phyloP scores from a whole-genome alignment of 2,888 invertebrate genomes.

The Sminthurinus aureus region DNA sequence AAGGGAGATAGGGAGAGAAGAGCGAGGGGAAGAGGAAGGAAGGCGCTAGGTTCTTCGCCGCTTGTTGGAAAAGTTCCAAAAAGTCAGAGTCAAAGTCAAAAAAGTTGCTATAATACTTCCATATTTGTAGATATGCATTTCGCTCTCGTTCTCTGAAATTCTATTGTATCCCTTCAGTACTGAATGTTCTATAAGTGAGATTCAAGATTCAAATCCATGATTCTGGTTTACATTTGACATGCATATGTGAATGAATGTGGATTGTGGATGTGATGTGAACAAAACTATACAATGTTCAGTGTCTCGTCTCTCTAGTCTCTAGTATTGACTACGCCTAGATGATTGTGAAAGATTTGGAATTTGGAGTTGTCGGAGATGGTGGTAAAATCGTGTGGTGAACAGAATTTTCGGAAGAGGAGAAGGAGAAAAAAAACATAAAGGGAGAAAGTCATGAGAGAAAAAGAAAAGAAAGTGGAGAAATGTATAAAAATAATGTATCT shows the following conservation, averaged over 20 bases:
- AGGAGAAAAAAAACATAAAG: background rate
- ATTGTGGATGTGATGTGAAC: no score
- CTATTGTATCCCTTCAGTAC: background rate
- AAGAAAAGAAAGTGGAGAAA: background rate
- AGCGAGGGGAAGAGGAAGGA: constrained; percentile 11
- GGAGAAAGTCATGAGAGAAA: background rate
- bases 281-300: no score
- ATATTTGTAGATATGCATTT: background rate
- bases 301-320: no score
- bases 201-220: background rate
- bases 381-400: background rate
- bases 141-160: background rate
- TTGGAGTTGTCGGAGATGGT: background rate
- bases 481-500: background rate
- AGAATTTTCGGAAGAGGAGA: background rate
- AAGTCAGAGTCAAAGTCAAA: background rate
- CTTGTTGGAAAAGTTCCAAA: constrained; percentile 18
- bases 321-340: background rate
- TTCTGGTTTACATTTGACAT: background rate
- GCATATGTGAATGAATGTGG: background rate
- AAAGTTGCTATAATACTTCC: background rate
- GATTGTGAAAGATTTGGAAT: background rate
- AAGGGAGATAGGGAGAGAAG: constrained; percentile 16
- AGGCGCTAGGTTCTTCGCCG: constrained; percentile 16
- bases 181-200: background rate